These are phyloP conservation scores for Furcifer pardalis DNA, from an alignment of 2,797 vertebrate species.

Conservation along the genomic window DNA sequence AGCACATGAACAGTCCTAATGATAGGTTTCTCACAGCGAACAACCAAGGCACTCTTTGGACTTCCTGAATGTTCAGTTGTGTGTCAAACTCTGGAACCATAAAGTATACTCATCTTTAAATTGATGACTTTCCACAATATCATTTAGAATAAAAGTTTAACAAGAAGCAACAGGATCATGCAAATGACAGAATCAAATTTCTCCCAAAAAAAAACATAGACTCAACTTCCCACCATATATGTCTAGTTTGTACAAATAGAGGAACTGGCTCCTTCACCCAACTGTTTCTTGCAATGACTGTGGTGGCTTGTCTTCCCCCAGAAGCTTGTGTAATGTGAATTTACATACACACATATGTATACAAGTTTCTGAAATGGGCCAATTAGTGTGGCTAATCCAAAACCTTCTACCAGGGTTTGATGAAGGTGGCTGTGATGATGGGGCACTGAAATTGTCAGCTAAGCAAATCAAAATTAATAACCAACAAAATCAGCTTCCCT, in stretches of 20 bases:
- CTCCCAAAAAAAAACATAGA: background rate
- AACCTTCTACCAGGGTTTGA: slow-evolving; percentile 63
- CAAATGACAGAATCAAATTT: background rate
- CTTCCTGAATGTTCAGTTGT: background rate
- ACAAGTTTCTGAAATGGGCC: slow-evolving; percentile 64
- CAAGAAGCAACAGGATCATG: background rate
- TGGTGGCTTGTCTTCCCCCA: slow-evolving; percentile 40
- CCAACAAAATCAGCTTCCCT: slow-evolving; percentile 77
- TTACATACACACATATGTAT: background rate
- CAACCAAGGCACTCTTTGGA: too few species aligned
- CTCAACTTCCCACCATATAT: slow-evolving; percentile 34
- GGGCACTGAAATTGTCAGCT: slow-evolving; percentile 57
- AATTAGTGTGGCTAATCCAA: slow-evolving; percentile 70
- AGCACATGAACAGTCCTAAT: background rate
- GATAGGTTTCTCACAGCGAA: background rate
- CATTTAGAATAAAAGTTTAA: too few species aligned
- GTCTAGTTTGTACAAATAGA: slow-evolving; percentile 44
- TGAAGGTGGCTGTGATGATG: slow-evolving; percentile 61
- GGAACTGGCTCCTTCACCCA: slow-evolving; percentile 53
- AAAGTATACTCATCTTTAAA: background rate
- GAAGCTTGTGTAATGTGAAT: slow-evolving; percentile 37
- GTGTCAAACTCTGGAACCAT: background rate
- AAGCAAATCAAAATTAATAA: slow-evolving; percentile 78
- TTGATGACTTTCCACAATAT: background rate
- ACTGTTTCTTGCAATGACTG: slow-evolving; percentile 39